A percentile compares a stretch with the other conserved stretches of the same genome.
Conservation (phyloP, 2,888 invertebrate genomes). For the Ennomos quercinarius region DNA sequence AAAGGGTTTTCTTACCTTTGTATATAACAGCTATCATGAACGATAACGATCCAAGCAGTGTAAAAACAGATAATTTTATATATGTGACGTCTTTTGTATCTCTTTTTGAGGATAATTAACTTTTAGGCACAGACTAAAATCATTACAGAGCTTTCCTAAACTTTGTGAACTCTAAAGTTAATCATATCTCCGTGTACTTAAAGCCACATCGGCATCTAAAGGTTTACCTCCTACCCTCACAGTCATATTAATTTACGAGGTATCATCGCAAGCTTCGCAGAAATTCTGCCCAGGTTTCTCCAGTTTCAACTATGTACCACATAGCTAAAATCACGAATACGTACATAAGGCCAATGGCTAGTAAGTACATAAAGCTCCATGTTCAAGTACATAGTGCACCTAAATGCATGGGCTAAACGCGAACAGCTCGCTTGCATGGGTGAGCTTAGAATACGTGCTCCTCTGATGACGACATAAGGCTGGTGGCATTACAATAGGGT, state of each 20-base stretch:
- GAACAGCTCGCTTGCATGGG: conserved; percentile 64
- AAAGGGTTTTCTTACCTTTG: too few relatives aligned
- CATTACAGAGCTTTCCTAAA: too few relatives aligned
- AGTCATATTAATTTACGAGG: conserved; percentile 13
- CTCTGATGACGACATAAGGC: conserved; percentile 69
- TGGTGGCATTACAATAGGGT: not conserved
- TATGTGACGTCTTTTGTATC: too few relatives aligned
- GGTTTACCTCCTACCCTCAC: not conserved
- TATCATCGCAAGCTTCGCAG: conserved; percentile 16
- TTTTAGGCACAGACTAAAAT: too few relatives aligned
- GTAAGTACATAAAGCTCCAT: conserved; percentile 40
- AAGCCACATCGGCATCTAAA: too few relatives aligned
- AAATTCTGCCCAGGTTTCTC: conserved; percentile 26
- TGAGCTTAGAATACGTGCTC: conserved; percentile 72
- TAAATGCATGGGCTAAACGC: conserved; percentile 58
- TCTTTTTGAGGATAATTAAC: too few relatives aligned
- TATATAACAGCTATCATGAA: too few relatives aligned
- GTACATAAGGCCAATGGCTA: conserved; percentile 32
- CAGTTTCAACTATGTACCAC: conserved; percentile 25
- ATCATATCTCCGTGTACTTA: too few relatives aligned
- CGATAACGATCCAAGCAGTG: too few relatives aligned
- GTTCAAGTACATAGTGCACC: conserved; percentile 38
- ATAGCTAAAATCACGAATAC: conserved; percentile 27
- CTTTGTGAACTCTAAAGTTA: too few relatives aligned
- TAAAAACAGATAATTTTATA: too few relatives aligned